Base-by-base conservation (phyloP, 2,113 vertebrate genomes). In the Mustela nigripes region DNA sequence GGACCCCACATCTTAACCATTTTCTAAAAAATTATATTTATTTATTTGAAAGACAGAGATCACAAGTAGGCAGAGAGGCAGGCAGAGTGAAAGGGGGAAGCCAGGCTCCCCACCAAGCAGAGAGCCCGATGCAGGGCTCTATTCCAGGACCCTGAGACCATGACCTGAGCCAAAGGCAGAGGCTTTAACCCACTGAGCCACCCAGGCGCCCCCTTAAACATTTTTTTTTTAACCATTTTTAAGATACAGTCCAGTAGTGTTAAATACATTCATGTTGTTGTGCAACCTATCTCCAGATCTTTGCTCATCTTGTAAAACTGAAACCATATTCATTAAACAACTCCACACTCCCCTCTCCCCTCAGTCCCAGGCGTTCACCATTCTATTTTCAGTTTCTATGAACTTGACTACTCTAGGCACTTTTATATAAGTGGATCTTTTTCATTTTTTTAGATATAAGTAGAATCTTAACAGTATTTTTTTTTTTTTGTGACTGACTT, bases 311-410 rank as follows among this genome's bases (percentile, higher is more conserved):
- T 62, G 11, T 24, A 42, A 82, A 92, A 92, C 2, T 87, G 58
- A 65, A 91, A 78, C 58, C 22, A 33, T 26, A 45, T 36, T 28
- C 11, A 83, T 58, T 63, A 78, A 82, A 90, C 33, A 33, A 21
- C 2, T 39, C 16, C 11, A 19, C 4, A 7, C 28, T 39, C 2
- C 4, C 12, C 3, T 60, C 22, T 16, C 4, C 7, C 7, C 39
- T 10, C 14, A 31, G 22, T 18, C 21, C 45, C 14, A 9, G 12
- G n/a, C 9, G n/a, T 22, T 50, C 24, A 60, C 28, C 42, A 83
- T 36, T 80, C 24, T 15, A 36, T 9, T 73, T 94, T 81, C n/a
- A 36, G 65, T 76, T 18, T 31, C 28, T 42, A 18, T 50, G 65
- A 94, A 14, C 8, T 26, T 22, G 33, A 48, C 67, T 91, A n/a